These are phyloP conservation scores for Drosophila guanche DNA, from an alignment of 1,140 invertebrate species.

Conservation along the genomic window DNA sequence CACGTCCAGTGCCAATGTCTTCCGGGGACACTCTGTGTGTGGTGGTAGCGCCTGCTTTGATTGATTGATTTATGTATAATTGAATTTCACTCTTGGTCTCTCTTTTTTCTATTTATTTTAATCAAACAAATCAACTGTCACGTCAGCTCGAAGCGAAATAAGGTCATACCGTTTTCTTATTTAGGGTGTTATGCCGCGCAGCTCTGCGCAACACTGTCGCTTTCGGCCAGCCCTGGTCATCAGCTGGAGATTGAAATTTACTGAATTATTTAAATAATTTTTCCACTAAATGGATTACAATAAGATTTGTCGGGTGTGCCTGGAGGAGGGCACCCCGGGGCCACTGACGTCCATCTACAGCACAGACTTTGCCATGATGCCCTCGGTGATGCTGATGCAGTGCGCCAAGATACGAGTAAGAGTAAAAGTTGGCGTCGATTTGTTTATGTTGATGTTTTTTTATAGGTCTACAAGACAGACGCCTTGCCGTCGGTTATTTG, in stretches of 20 bases:
- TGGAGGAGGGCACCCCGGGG: constrained; percentile 85
- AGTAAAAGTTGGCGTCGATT: background rate
- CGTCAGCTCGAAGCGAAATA: constrained; percentile 57
- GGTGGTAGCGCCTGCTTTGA: constrained; percentile 25
- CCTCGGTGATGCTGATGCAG: constrained; percentile 87
- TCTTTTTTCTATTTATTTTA: constrained; percentile 69
- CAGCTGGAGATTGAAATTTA: background rate
- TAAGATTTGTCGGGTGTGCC: constrained; percentile 87
- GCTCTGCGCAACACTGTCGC: no score
- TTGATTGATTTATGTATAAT: constrained; percentile 33
- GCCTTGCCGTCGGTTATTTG: constrained; percentile 87
- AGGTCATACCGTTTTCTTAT: constrained; percentile 47
- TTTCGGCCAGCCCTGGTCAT: constrained; percentile 12
- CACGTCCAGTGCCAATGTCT: no score
- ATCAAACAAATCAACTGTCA: constrained; percentile 79
- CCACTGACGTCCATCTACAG: constrained; percentile 86
- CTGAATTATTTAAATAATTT: background rate
- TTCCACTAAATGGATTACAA: constrained; percentile 71
- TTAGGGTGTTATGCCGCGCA: background rate
- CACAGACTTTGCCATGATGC: constrained; percentile 86
- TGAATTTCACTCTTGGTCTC: constrained; percentile 29
- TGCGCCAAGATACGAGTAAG: constrained; percentile 87
- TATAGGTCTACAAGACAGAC: constrained; percentile 86
- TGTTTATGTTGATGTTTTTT: constrained; percentile 32
- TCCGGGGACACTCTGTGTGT: background rate